Evolutionary conservation across 2,888 invertebrate genomes (phyloP).

Genomic region (Syrista parreyssii): DNA sequence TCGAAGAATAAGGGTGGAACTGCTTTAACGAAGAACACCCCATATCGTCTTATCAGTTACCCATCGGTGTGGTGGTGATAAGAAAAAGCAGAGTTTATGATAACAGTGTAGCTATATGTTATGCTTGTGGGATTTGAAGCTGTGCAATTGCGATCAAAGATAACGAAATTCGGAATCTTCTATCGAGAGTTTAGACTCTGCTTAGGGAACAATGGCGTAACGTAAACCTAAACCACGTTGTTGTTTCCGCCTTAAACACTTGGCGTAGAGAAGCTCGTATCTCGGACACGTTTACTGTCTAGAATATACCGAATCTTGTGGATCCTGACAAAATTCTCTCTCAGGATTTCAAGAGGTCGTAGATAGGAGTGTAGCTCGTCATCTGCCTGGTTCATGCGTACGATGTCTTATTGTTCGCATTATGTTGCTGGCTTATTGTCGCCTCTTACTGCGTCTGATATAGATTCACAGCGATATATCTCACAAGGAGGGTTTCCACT

Average conservation of each 20-base stretch:
- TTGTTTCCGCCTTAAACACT: background rate
- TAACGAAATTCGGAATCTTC: background rate
- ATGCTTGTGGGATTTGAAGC: background rate
- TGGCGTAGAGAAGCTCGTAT: constrained; percentile 1
- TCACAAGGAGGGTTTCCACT: background rate
- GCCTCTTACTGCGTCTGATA: background rate
- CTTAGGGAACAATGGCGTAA: background rate
- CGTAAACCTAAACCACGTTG: background rate
- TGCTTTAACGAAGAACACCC: background rate
- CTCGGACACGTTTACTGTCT: constrained; percentile 2
- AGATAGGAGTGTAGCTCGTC: background rate
- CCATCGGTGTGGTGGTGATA: background rate
- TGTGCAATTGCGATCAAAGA: background rate
- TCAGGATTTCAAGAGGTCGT: constrained; percentile 6
- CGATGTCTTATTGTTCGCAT: constrained; percentile 6
- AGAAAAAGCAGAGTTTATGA: background rate
- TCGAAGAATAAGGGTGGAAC: background rate
- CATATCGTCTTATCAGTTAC: background rate
- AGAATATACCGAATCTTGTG: background rate
- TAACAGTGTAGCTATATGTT: background rate
- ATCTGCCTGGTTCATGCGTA: background rate
- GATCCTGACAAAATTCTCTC: constrained; percentile 14
- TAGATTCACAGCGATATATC: background rate
- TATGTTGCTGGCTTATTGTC: constrained; percentile 1
- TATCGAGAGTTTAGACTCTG: background rate